These are phyloP conservation scores for Ceyx melanurus DNA, from an alignment of 2,113 vertebrate species.

Conservation along the genomic window DNA sequence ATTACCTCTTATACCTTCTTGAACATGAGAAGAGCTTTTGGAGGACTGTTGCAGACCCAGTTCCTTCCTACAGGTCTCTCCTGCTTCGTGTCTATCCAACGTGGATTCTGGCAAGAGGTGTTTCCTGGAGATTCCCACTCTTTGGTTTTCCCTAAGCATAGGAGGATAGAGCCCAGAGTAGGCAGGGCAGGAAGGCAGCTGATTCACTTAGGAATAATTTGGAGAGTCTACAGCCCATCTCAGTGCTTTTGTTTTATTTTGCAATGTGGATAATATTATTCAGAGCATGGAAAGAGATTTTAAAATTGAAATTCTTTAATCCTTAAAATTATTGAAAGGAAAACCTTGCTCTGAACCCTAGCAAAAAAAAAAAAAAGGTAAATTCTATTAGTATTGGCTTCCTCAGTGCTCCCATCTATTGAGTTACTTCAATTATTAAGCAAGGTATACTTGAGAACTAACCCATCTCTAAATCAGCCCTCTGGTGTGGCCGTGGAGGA, in stretches of 20 bases:
- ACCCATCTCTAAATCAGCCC: constrained; percentile 38
- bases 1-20: background rate
- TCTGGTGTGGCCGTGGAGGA: background rate
- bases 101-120: background rate
- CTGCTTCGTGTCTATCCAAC: background rate
- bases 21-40: background rate
- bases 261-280: background rate
- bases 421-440: background rate
- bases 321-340: constrained; percentile 32
- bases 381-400: constrained; percentile 49
- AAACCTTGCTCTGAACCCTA: constrained; percentile 44
- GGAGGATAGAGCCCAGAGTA: background rate
- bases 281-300: background rate
- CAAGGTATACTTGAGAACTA: background rate
- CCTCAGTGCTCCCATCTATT: background rate
- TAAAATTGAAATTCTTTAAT: background rate
- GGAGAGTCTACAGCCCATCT: background rate
- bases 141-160: background rate
- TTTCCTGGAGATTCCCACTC: background rate
- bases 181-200: background rate
- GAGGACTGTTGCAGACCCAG: background rate
- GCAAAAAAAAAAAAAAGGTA: background rate
- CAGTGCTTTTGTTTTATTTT: background rate
- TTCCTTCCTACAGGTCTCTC: background rate
- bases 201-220: background rate